Evolutionary conservation across 2,797 vertebrate genomes (phyloP).

Genomic region (Arctocebus calabarensis): DNA sequence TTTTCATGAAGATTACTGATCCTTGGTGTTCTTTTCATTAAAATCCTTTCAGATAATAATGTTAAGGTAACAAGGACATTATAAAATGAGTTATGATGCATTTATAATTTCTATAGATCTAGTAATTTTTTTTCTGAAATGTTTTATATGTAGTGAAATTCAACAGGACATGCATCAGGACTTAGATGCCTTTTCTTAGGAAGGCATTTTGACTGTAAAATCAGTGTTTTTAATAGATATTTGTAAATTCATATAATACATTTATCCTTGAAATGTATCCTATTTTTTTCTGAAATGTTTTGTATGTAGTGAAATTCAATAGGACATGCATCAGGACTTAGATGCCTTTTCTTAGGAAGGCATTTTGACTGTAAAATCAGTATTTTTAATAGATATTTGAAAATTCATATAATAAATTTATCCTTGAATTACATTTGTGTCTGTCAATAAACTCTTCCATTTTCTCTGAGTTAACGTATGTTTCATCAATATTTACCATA

Average conservation of each 20-base stretch:
- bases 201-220: background rate
- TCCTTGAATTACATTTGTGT: background rate
- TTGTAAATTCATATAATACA: background rate
- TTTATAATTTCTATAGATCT: background rate
- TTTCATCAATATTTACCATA: background rate
- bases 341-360: background rate
- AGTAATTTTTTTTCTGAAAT: background rate
- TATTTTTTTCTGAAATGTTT: background rate
- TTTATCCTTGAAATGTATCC: background rate
- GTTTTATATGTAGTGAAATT: background rate
- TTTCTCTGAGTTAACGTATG: background rate
- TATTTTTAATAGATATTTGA: background rate
- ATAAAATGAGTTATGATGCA: background rate
- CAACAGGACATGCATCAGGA: background rate
- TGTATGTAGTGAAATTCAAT: background rate
- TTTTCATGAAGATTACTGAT: background rate
- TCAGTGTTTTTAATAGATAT: background rate
- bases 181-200: background rate
- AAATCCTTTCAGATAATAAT: background rate
- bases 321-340: background rate
- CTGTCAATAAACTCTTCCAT: background rate
- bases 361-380: background rate
- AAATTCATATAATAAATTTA: background rate
- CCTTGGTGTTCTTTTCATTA: background rate
- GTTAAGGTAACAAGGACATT: background rate